Evolutionary conservation across 2,113 vertebrate species (phyloP).

Genomic region (Anguilla japonica): DNA sequence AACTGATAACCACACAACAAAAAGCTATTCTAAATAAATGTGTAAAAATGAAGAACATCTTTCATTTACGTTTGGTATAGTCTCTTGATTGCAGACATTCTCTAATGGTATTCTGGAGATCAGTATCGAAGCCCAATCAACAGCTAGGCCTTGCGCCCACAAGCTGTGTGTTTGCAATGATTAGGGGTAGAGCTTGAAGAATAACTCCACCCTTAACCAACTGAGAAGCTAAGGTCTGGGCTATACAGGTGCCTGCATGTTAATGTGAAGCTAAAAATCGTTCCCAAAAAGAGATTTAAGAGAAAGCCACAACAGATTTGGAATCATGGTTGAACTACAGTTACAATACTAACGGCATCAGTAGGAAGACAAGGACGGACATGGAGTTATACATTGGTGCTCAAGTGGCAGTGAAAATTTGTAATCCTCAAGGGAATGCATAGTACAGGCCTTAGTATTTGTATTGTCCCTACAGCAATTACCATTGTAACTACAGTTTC

Average conservation of each 20-base stretch:
- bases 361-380: neutral
- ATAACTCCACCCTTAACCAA: too few relatives aligned
- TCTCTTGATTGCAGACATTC: neutral
- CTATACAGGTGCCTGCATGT: too few relatives aligned
- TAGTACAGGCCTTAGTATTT: too few relatives aligned
- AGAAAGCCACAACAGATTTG: too few relatives aligned
- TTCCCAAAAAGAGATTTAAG: too few relatives aligned
- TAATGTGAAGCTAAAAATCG: too few relatives aligned
- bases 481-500: too few relatives aligned
- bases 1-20: neutral
- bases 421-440: too few relatives aligned
- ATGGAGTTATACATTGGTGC: neutral
- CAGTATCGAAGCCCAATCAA: neutral
- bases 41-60: neutral
- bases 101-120: neutral
- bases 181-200: too few relatives aligned
- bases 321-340: too few relatives aligned
- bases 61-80: neutral
- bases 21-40: neutral
- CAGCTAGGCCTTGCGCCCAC: neutral
- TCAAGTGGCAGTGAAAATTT: neutral
- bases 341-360: neutral
- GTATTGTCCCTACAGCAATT: too few relatives aligned
- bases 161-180: neutral
- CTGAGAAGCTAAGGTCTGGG: too few relatives aligned